Percentiles rank a stretch among this genome's conserved stretches.
These are phyloP conservation scores for Zoanthus solanderi DNA, from an alignment of 92 coral and sea anemone species.

Conservation along the genomic window DNA sequence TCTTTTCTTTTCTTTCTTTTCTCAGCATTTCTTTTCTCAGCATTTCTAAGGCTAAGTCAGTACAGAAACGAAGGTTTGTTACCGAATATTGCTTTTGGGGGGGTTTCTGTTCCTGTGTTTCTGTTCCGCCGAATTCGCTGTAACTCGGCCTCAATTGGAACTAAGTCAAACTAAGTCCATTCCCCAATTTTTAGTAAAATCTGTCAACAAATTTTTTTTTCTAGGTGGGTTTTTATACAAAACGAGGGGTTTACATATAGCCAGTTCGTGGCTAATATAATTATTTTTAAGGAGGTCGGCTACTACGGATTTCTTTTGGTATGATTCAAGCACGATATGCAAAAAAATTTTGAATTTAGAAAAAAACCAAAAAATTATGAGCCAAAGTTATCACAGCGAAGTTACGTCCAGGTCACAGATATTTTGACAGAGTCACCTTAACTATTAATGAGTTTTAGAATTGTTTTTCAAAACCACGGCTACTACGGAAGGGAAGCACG, in stretches of 20 bases:
- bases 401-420: conserved; percentile 7
- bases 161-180: conserved; percentile 4
- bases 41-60: conserved; percentile 25
- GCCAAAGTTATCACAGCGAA: not conserved
- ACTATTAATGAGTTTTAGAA: conserved; percentile 4
- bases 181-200: not conserved
- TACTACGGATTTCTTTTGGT: not conserved
- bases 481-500: not conserved
- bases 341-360: not conserved
- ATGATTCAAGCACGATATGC: not conserved
- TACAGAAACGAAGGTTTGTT: conserved; percentile 27
- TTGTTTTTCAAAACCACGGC: conserved; percentile 41
- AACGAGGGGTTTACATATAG: not conserved
- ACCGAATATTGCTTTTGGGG: not conserved
- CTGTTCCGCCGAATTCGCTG: conserved; percentile 15
- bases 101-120: too few species aligned
- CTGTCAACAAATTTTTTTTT: not conserved
- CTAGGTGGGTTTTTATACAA: not conserved
- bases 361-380: not conserved
- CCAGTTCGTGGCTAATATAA: not conserved
- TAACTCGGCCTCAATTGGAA: conserved; percentile 24
- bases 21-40: conserved; percentile 27
- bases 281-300: not conserved
- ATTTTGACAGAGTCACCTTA: not conserved
- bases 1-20: conserved; percentile 24